Evolutionary conservation across 2,888 invertebrate genomes (phyloP), one percentile per base, ranked within the genome.

Genomic region (Xanthia icteritia): DNA sequence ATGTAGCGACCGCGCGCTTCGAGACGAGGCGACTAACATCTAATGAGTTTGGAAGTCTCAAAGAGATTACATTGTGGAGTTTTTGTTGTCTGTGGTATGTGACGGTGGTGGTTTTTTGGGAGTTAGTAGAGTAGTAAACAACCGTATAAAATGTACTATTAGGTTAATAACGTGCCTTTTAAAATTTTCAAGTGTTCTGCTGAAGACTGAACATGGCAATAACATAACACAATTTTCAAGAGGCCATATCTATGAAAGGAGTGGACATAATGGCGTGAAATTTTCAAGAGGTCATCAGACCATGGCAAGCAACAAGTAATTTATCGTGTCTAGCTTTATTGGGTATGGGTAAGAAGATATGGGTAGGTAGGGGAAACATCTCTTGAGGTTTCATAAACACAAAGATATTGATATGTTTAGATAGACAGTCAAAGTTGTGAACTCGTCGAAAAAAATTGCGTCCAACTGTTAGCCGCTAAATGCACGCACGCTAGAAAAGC

Each of bases 21-120:
- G 69, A 85, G 82, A 76, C 85, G 79, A 86, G 88, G 86, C 90
- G 88, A 87, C 79, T 84, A 87, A 83, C 88, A 82, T 84, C 89
- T 93, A 93, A 93, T 93, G 93, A 93, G 94, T 93, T 93, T 82
- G 85, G 84, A 85, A 89, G 89, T 90, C 89, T 83, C 83, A 86
- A 89, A 90, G 88, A 88, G 89, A 90, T 92, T 90, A 90, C 79
- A 80, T 70, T 68, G 84, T 81, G 64, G 88, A 89, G 87, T 89
- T 91, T 90, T 87, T 86, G 87, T 87, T 84, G 80, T 68, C 70
- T 77, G 80, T 79, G 72, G 65, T 65, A 63, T 73, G 45, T 65
- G 54, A 67, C 67, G 48, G 36, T 76, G 51, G 48, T 39, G 61
- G 48, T 39, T 64, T 64, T 15, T 56, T 15, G 39, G 23, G 17